Evolutionary conservation across 2,113 vertebrate species (phyloP).

Genomic region (Phoenicopterus ruber): DNA sequence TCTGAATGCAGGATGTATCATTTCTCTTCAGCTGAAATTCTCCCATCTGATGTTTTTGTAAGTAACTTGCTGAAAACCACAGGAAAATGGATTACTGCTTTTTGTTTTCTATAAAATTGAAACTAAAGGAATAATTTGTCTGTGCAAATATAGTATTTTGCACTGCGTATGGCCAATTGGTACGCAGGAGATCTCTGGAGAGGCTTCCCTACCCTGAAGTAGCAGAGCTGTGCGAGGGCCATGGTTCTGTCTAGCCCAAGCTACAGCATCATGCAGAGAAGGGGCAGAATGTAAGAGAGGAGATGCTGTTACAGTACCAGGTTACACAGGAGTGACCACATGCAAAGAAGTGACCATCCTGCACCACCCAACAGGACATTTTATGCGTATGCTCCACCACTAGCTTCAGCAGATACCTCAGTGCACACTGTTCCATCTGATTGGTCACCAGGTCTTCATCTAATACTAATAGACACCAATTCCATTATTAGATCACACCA

Average conservation of each 20-base stretch:
- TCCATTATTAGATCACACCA: background rate
- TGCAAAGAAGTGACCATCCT: background rate
- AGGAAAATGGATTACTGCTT: background rate
- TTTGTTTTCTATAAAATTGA: background rate
- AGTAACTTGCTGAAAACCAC: background rate
- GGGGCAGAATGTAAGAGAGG: background rate
- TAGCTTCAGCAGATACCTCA: background rate
- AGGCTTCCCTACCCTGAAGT: background rate
- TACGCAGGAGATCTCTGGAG: background rate
- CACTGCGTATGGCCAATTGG: background rate
- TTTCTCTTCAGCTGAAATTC: background rate
- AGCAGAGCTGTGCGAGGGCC: background rate
- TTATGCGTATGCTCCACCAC: background rate
- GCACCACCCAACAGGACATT: background rate
- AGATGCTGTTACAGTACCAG: background rate
- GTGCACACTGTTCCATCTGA: background rate
- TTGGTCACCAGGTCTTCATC: background rate
- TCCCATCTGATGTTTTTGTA: background rate
- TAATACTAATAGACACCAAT: rapidly evolving
- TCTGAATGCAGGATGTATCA: background rate
- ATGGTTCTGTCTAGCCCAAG: background rate
- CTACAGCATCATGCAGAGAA: background rate
- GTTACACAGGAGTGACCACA: background rate
- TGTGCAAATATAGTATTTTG: background rate
- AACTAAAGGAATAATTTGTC: background rate